Percentiles rank a stretch among this genome's conserved stretches.
Conservation (phyloP, 2,888 invertebrate genomes). For the Lasioglossum figueresi region DNA sequence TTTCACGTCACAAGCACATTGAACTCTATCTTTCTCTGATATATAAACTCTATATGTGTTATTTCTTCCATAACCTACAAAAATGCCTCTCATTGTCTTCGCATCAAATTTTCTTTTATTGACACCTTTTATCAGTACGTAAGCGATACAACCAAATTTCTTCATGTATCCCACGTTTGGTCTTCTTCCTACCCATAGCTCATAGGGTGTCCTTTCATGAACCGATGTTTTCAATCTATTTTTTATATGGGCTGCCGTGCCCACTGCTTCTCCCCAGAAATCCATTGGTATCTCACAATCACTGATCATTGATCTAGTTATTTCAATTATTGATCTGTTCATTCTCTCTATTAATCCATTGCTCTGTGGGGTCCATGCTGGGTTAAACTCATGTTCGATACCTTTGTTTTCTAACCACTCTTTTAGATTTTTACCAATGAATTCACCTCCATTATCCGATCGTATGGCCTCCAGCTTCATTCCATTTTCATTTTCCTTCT, state of each 20-base stretch:
- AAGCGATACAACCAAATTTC: background rate
- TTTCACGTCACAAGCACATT: too few species aligned
- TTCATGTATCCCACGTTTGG: slow-evolving; percentile 23
- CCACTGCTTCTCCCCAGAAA: background rate
- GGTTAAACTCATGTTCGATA: background rate
- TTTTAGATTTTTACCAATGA: background rate
- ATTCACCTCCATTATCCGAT: background rate
- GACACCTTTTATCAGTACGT: too few species aligned
- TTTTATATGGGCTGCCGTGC: background rate
- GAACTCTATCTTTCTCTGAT: too few species aligned
- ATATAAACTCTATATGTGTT: too few species aligned
- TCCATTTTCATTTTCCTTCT: background rate
- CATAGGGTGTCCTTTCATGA: slow-evolving; percentile 33
- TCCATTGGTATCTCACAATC: background rate
- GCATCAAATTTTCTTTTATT: too few species aligned
- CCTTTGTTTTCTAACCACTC: background rate
- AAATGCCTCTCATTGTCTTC: too few species aligned
- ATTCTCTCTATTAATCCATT: slow-evolving; percentile 28
- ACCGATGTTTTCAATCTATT: slow-evolving; percentile 16
- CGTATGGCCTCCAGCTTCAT: background rate
- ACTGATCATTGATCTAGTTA: background rate
- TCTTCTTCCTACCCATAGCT: slow-evolving; percentile 8
- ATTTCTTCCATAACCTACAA: too few species aligned
- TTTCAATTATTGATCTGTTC: slow-evolving; percentile 23
- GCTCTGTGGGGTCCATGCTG: background rate